Conservation (phyloP, 2,888 invertebrate species). For the Acanthosepion lycidas region DNA sequence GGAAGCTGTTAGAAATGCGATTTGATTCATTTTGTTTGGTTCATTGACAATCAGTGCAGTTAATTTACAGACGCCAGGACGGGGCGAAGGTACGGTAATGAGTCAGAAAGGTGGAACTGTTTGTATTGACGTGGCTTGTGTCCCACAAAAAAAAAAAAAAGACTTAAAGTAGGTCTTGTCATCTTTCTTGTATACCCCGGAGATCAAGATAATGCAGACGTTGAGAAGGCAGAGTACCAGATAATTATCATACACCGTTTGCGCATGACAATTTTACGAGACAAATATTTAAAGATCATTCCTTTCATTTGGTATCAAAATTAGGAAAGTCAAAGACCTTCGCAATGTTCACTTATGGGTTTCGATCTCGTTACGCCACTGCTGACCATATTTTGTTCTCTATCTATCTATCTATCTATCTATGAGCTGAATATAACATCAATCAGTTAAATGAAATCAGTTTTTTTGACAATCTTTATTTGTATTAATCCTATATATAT, state of each 20-base stretch:
- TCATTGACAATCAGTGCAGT: background rate
- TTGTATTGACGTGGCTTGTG: background rate
- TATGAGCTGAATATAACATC: background rate
- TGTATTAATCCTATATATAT: background rate
- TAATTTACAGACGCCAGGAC: background rate
- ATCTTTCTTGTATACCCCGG: background rate
- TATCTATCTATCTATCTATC: background rate
- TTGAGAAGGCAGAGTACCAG: background rate
- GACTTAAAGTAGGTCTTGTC: background rate
- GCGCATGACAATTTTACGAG: background rate
- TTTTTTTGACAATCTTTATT: too few relatives aligned
- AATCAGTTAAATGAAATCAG: background rate
- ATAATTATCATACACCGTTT: background rate
- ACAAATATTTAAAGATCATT: background rate
- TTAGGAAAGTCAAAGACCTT: too few relatives aligned
- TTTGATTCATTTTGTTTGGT: background rate
- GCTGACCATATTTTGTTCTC: too few relatives aligned
- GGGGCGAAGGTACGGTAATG: background rate
- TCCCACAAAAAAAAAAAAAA: background rate
- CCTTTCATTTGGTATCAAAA: background rate
- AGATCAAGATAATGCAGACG: background rate
- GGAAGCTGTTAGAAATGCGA: background rate
- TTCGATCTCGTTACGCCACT: too few relatives aligned
- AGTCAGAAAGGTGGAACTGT: background rate
- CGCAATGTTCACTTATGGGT: too few relatives aligned